A percentile compares a stretch with the other conserved stretches of the same genome.
Conservation (phyloP, 2,888 invertebrate genomes). For the Galerucella pusilla region DNA sequence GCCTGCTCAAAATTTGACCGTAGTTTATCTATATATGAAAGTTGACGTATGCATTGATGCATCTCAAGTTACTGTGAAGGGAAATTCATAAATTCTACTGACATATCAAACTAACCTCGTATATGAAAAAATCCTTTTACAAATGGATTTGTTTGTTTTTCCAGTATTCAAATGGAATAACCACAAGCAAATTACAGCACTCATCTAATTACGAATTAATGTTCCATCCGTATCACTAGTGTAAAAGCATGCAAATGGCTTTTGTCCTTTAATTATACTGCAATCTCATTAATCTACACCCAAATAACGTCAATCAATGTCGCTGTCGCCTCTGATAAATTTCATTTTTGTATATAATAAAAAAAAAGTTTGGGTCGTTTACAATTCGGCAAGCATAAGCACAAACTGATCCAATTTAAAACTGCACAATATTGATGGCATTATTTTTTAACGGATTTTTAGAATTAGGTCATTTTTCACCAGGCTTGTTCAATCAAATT, state of each 20-base stretch:
- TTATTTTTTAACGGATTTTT: slow-evolving; percentile 4
- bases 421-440: slow-evolving; percentile 6
- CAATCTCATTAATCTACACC: background rate
- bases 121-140: too few species aligned
- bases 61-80: too few species aligned
- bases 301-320: slow-evolving; percentile 10
- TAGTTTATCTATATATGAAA: too few species aligned
- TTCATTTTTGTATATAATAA: slow-evolving; percentile 9
- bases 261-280: background rate
- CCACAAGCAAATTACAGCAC: background rate
- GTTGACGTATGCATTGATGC: too few species aligned
- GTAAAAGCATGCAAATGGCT: background rate
- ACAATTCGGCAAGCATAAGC: background rate
- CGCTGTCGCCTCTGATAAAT: background rate
- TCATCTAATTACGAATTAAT: background rate
- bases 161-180: too few species aligned
- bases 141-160: background rate
- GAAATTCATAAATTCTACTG: too few species aligned
- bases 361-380: background rate
- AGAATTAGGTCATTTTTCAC: slow-evolving; percentile 7
- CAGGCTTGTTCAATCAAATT: background rate
- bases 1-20: too few species aligned
- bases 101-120: too few species aligned
- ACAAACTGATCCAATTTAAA: background rate
- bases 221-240: background rate